Evolutionary conservation across 2,888 invertebrate species (phyloP), one percentile per base, ranked within the genome.

Genomic region (Yponomeuta plumbellus): DNA sequence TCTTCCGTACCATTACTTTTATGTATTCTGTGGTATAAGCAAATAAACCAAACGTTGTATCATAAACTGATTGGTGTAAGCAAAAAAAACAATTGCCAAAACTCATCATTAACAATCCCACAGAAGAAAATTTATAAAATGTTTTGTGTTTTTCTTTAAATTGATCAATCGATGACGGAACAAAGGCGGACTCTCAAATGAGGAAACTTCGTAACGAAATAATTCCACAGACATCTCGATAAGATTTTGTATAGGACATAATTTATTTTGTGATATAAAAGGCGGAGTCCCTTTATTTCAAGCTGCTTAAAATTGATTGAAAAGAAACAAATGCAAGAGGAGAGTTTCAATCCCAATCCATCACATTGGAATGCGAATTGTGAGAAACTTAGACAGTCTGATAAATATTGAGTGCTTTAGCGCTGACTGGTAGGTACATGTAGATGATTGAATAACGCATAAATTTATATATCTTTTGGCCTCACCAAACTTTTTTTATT

Each of bases 301-400:
- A 66, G 62, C 61, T 52, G 44, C 57, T 66, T 66, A 69, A 71
- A 74, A 77, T 76, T 80, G 78, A 80, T 81, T 80, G 78, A 79
- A 81, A 80, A 78, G 76, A 79, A 80, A 80, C 76, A 80, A 80
- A 81, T 75, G 73, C 72, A 71, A 74, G 72, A 8, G 74, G 71
- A 76, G 78, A 78, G 73, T 76, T 78, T 78, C 74, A 68, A 69
- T 74, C 70, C 70, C 76, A 76, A 80, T 76, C 78, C 76, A 80
- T 80, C 75, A 80, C 71, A 74, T 74, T 71, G 70, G 68, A 74
- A 59, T 59, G 69, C 71, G 72, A 76, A 75, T 77, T 73, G 71
- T 68, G 69, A 70, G 72, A 75, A 34, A 70, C 23, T 39, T 22
- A 52, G 20, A 11, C 17, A 11, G 11, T 1, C 59, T 59, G 17